Evolutionary conservation across 2,113 vertebrate species (phyloP), one percentile per base, ranked within the genome.

Genomic region (Onychorhynchus coronatus): DNA sequence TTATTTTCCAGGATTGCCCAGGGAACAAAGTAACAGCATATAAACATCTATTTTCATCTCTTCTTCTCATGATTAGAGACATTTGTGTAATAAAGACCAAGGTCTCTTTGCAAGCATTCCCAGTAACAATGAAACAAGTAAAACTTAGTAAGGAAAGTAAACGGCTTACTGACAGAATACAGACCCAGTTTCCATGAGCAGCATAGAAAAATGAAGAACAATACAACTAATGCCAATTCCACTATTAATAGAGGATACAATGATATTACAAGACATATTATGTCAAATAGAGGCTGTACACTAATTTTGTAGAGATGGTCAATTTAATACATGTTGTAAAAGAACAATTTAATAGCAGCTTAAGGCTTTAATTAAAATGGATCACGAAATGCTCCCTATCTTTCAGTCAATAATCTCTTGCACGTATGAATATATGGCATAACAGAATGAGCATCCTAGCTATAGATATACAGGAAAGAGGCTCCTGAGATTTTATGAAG

Each of bases 291-390:
- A 89, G 30, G 42, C 35, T 70, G 39, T 52, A 91, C 33, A 33
- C 50, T 91, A 88, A 88, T 95, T 93, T 95, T 75, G 23, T 85
- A 59, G 50, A 63, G 75, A 90, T 55, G 42, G 58, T 71, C 41
- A 47, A 76, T 94, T 85, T 88, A 94, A 89, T 86, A 77, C 61
- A 28, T 46, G 66, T 46, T 88, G 81, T 88, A 94, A 94, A 91
- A 88, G 50, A 91, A 83, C 55, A 88, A 88, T 35, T 84, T 79
- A 88, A 95, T 85, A 95, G 91, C 81, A 86, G 72, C 72, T 94
- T 91, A 91, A 81, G 68, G 72, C 42, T 95, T 85, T 94, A 81
- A 70, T 61, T 96, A n/a, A 95, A 95, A 93, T 37, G 52, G 83
- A 93, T 91, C 68, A 72, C 0, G 0, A 88, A 94, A 78, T 25